Base-by-base conservation (phyloP, 1,140 invertebrate genomes). In the Delia radicum region DNA sequence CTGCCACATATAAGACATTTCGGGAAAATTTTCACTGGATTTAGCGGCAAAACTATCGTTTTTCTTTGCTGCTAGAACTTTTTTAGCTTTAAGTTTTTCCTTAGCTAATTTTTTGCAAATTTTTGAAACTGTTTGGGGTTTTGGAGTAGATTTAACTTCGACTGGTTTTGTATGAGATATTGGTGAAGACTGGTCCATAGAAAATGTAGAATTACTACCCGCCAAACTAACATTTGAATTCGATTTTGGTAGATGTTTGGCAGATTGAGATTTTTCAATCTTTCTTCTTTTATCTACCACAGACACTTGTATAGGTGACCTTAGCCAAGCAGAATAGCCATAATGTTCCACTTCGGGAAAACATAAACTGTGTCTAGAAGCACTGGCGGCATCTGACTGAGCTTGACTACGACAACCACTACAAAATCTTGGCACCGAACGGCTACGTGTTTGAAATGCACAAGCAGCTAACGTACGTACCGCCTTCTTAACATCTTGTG, bases 401-500 rank as follows among this genome's bases (percentile, higher is more conserved):
- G 27, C n/a, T 24, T 24, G 37, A 21, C 21, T 69, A 4, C 65
- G 65, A 33, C 65, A 69, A 24, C 65, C 65, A 2, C 18, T 69
- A 37, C 65, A 69, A 24, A 69, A 69, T 7, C 83, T 55, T 3
- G 84, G 83, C 74, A 83, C 65, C 0, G 80, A 82, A 26, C 83
- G 85, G 77, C 84, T 85, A 0, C 84, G 80, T 12, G 75, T 42
- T 31, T 81, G 81, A 18, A 67, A 33, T 7, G 81, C 79, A 63
- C 79, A 82, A 3, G 81, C 81, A 67, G 85, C 83, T 63, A 85
- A 85, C 0, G 85, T 88, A 24, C 87, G 88, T 26, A 91, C 80
- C 1, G 87, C 89, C 80, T 90, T 91, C 74, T 89, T 89, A 2
- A 90, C 89, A 79, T 92, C 90, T 37, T 87, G 87, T 0, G 90